Percentiles rank a stretch among this genome's conserved stretches.
Evolutionary conservation across 2,113 vertebrate genomes (phyloP).

Genomic region (Pseudopipra pipra): DNA sequence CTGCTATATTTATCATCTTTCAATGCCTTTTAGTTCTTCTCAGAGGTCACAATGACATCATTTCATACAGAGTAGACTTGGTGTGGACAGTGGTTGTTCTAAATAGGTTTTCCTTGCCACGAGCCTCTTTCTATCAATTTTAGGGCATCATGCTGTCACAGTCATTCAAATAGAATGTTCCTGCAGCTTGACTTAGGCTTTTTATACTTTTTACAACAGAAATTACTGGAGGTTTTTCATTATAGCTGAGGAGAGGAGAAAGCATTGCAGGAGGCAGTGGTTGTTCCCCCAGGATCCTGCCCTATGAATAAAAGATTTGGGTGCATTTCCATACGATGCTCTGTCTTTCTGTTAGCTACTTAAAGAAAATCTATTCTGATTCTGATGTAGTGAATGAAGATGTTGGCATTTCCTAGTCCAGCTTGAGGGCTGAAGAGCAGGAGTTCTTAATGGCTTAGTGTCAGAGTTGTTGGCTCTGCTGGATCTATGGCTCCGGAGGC

Average conservation of each 20-base stretch:
- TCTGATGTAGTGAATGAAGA: background rate
- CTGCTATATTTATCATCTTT: background rate
- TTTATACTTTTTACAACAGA: background rate
- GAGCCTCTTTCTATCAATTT: background rate
- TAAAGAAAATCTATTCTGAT: background rate
- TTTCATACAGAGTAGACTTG: background rate
- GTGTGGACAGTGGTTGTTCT: background rate
- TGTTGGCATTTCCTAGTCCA: slow-evolving; percentile 2
- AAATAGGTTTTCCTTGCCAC: background rate
- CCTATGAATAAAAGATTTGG: background rate
- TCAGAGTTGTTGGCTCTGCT: background rate
- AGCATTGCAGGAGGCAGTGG: background rate
- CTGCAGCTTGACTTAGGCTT: background rate
- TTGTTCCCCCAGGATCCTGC: background rate
- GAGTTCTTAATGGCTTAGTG: background rate
- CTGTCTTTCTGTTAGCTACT: background rate
- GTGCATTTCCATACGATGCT: background rate
- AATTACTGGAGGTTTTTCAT: background rate
- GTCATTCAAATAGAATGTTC: background rate
- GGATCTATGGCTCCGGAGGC: background rate
- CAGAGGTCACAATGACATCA: background rate
- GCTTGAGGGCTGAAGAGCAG: background rate
- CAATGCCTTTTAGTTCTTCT: background rate
- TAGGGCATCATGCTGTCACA: background rate
- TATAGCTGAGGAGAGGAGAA: background rate